Evolutionary conservation across 2,888 invertebrate genomes (phyloP), one percentile per base, ranked within the genome.

Genomic region (Diarsia mendica): DNA sequence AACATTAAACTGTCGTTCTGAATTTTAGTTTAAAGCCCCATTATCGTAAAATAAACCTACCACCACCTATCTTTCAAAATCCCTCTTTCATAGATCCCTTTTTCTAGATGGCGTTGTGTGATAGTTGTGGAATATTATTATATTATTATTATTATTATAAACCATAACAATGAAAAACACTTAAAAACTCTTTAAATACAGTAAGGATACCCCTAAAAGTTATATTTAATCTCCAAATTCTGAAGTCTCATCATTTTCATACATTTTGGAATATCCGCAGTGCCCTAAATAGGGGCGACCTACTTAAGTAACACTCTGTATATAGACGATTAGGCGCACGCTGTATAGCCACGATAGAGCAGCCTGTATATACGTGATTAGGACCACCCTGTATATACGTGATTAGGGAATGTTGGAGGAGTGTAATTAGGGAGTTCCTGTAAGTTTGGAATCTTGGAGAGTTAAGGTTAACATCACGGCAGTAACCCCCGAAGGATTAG

Each of bases 271-370:
- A 79, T n/a, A 65, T 66, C 80, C 72, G 77, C 80, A 77, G 55
- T 77, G 77, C 11, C 80, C 79, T 15, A 49, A 2, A 79, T 79
- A 72, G 51, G 55, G 60, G 55, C 53, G 77, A 77, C 77, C 77
- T 77, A 77, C 39, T 77, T 77, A 20, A 20, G 28, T 8, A 72
- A 46, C 53, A 58, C 0, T n/a, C 63, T 51, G 76, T 60, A 18
- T 75, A 48, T n/a, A 18, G 49, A 28, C 28, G 49, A 76, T 76
- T 76, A 74, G 64, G 73, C n/a, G 44, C 53, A 23, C 0, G 13
- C 63, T 63, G 76, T 60, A 28, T 75, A 51, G 18, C 13, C 49
- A 51, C 28, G 73, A 74, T 75, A 44, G 76, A 46, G 44, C 73
- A n/a, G 11, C n/a, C 49, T 75, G 58, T 72, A 48, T 58, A 71